Evolutionary conservation across 2,888 invertebrate genomes (phyloP).

Genomic region (Acanthosepion esculentum): DNA sequence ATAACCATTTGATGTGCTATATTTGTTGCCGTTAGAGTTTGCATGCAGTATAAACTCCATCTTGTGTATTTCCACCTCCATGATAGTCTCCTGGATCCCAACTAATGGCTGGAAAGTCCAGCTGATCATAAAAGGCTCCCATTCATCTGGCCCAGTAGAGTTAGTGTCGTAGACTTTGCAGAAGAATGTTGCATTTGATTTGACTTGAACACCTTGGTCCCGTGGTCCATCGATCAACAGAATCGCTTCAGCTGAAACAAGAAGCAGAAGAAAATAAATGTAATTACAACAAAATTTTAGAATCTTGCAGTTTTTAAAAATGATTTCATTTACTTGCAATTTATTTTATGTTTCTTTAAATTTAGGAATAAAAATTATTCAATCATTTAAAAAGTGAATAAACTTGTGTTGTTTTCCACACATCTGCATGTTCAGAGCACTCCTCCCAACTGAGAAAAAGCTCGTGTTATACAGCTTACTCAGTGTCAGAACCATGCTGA

Average conservation of each 20-base stretch:
- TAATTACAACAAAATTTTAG: background rate
- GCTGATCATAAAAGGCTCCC: slow-evolving; percentile 42
- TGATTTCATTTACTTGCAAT: too few relatives aligned
- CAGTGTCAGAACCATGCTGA: too few relatives aligned
- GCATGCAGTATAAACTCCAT: slow-evolving; percentile 38
- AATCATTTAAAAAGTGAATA: too few relatives aligned
- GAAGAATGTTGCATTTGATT: slow-evolving; percentile 39
- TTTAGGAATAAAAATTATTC: too few relatives aligned
- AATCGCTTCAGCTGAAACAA: background rate
- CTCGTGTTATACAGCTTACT: too few relatives aligned
- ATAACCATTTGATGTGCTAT: slow-evolving; percentile 41
- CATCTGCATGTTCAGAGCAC: too few relatives aligned
- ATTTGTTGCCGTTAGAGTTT: background rate
- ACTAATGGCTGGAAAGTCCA: slow-evolving; percentile 16
- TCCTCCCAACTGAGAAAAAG: too few relatives aligned
- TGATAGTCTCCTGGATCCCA: background rate
- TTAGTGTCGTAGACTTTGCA: slow-evolving; percentile 46
- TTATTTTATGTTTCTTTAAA: too few relatives aligned
- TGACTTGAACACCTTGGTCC: slow-evolving; percentile 23
- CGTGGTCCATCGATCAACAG: slow-evolving; percentile 35
- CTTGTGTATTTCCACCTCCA: slow-evolving; percentile 39
- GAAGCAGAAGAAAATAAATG: background rate
- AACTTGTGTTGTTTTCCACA: too few relatives aligned
- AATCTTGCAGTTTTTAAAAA: too few relatives aligned
- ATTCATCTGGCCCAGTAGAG: background rate